Evolutionary conservation across 2,888 invertebrate genomes (phyloP), one percentile per base, ranked within the genome.

Genomic region (Dysmachus trigonus): DNA sequence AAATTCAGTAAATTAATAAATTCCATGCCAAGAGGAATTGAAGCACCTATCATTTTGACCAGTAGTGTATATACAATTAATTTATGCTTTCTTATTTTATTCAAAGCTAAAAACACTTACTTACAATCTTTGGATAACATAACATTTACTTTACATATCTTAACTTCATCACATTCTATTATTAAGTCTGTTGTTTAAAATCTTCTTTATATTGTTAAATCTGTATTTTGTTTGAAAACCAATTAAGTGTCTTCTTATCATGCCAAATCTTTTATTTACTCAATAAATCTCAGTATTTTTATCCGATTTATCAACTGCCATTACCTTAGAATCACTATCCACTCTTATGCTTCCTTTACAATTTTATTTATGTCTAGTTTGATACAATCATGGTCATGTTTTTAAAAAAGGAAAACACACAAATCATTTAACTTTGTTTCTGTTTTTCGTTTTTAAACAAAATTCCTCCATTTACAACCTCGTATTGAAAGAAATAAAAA

Each of bases 291-390:
- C n/a, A 53, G 47, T 73, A 7, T 18, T 71, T 31, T 47, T 41
- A 8, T 31, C 8, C 27, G 33, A 22, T 27, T 6, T 22, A 62
- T 27, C 15, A 53, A 72, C 35, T 71, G 35, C 31, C 62, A 85
- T 77, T 62, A 62, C 35, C 62, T 53, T 38, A 35, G n/a, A 85
- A 10, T 53, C 71, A 77, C 62, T 62, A 22, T 77, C 85, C 15
- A 76, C 85, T 85, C 85, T 85, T 79, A 85, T 85, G 85, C 79
- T 85, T 85, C 79, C 85, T 76, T 38, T 53, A 76, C 31, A 62
- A 27, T 85, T 85, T 76, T 76, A 62, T 85, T 85, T 62, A 72
- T 85, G 85, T 85, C 85, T 85, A 79, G 85, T 85, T 85, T 72
- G 41, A 72, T 72, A 33, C 1, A 41, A 35, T 38, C 83, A 72